Base-by-base conservation (phyloP, 2,113 vertebrate genomes). In the Arizona elegans region DNA sequence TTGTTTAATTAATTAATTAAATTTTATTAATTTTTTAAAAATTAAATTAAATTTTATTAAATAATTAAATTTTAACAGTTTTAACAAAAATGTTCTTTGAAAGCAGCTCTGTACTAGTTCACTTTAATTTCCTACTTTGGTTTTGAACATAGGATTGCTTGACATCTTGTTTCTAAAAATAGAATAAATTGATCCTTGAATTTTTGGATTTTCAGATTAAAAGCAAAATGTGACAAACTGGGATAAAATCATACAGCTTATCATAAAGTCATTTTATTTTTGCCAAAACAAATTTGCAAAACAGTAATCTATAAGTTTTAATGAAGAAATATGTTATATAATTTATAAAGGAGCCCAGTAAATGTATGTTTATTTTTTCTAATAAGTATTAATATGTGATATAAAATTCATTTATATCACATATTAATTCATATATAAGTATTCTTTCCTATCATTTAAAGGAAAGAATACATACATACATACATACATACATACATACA, bases 141-240 rank as follows among this genome's bases (percentile, higher is more conserved):
- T 33, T 70, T 75, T 21, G 86, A 96, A 93, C 5, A 91, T 13
- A 95, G 15, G 94, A 29, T 86, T 95, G 94, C 15, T 96, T 94
- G 95, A 95, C 93, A 94, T 96, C 94, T 93, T 96, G 94, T 92
- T 96, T 95, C 97, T 97, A 98, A 98, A 98, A 98, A 97, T 97
- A 97, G 96, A 97, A 93, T 94, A 33, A 92, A 93, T 97, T 97
- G 96, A 98, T 97, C 97, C 95, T 94, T 95, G 96, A 43, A 43
- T 81, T 81, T 81, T 81, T 23, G 94, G 95, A 97, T 97, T 96
- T 97, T 97, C 96, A 97, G 97, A 98, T 98, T 96, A 97, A 98
- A 97, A 98, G 98, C 97, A 97, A 98, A 96, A 98, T 98, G 98
- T 98, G 97, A 97, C 95, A 97, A 96, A 96, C 94, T 92, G 50